These are phyloP conservation scores for Turnix velox DNA, from an alignment of 2,113 vertebrate genomes.

Conservation along the genomic window DNA sequence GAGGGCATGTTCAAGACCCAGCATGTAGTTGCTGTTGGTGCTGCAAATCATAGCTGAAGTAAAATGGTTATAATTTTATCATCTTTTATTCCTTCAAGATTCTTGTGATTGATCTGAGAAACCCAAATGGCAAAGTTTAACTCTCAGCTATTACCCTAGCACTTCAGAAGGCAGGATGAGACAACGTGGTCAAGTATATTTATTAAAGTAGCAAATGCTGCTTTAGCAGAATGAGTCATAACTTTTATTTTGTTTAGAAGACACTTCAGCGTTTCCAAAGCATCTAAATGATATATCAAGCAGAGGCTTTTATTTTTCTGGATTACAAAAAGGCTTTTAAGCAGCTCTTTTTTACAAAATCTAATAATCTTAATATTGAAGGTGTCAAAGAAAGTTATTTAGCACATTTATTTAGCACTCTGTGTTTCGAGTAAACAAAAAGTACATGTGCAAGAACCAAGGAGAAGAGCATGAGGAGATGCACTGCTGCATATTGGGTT, in stretches of 20 bases:
- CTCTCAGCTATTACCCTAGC: constrained; percentile 77
- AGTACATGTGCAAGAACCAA: background rate
- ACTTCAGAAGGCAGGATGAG: constrained; percentile 78
- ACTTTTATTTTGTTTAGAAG: constrained; percentile 20
- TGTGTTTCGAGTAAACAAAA: constrained; percentile 2
- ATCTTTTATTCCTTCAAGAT: constrained; percentile 46
- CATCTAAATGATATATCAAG: background rate
- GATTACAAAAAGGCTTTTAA: constrained; percentile 60
- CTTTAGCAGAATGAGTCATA: constrained; percentile 73
- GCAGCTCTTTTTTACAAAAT: constrained; percentile 24
- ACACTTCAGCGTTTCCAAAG: background rate
- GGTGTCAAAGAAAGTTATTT: constrained; percentile 29
- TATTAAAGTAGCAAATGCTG: constrained; percentile 62
- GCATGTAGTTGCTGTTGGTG: background rate
- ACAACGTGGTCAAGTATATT: constrained; percentile 73
- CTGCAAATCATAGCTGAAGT: background rate
- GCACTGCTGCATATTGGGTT: background rate
- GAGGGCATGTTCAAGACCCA: background rate
- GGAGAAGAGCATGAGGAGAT: background rate
- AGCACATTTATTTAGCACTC: constrained; percentile 27
- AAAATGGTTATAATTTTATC: constrained; percentile 26
- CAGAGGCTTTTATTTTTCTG: constrained; percentile 31
- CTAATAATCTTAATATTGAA: constrained; percentile 36
- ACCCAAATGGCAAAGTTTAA: constrained; percentile 72
- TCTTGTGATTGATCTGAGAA: constrained; percentile 80